These are phyloP conservation scores for Hirudo medicinalis DNA, from an alignment of 1,140 invertebrate genomes.

Conservation along the genomic window DNA sequence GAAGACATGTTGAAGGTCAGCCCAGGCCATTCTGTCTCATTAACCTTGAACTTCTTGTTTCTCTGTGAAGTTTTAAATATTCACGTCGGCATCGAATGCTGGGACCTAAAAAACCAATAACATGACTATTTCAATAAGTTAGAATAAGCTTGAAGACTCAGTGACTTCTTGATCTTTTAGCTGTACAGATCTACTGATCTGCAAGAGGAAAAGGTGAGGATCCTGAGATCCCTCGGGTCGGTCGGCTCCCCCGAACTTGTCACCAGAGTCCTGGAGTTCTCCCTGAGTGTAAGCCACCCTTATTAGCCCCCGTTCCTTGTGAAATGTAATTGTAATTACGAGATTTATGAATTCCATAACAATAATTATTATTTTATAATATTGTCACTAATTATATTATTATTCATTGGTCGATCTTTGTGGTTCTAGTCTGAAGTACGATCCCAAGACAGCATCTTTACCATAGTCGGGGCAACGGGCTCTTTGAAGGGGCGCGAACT, in stretches of 20 bases:
- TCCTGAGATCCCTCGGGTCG: constrained; percentile 64
- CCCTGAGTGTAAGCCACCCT: constrained; percentile 57
- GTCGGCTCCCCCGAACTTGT: constrained; percentile 57
- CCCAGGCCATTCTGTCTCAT: background rate
- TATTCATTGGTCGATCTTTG: background rate
- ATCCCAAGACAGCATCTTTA: constrained; percentile 74
- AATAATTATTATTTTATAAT: too few relatives aligned
- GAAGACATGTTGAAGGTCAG: constrained; percentile 58
- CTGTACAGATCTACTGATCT: constrained; percentile 71
- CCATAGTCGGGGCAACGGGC: constrained; percentile 64
- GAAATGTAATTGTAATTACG: background rate
- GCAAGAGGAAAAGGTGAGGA: constrained; percentile 81
- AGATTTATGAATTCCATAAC: background rate
- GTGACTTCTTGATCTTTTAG: constrained; percentile 31
- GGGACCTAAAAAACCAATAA: too few relatives aligned
- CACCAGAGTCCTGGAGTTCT: constrained; percentile 65
- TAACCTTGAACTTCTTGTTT: too few relatives aligned
- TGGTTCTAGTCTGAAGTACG: constrained; percentile 53
- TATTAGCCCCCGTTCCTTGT: background rate
- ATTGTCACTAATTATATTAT: too few relatives aligned
- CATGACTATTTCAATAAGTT: too few relatives aligned
- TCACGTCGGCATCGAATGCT: too few relatives aligned
- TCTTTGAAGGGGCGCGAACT: constrained; percentile 60
- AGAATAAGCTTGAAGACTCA: too few relatives aligned
- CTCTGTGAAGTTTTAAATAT: too few relatives aligned